These are phyloP conservation scores for Cathartes aura DNA, from an alignment of 2,113 vertebrate species.

Conservation along the genomic window DNA sequence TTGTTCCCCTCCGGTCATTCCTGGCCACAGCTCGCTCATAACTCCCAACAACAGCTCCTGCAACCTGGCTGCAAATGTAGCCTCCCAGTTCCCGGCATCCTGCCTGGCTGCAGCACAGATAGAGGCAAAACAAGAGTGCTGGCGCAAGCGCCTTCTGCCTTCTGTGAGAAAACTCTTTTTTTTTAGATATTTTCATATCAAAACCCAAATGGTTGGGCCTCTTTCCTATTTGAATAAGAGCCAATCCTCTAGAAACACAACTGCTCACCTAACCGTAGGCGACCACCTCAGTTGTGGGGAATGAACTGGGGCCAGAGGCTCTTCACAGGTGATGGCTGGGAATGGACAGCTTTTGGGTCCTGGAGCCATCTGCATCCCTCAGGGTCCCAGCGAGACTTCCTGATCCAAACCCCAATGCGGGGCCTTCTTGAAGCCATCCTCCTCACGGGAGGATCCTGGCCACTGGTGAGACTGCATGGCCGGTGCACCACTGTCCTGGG, in stretches of 20 bases:
- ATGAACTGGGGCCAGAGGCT: background rate
- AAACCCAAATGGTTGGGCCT: background rate
- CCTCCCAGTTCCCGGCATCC: background rate
- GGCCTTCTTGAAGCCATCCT: background rate
- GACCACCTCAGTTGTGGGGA: background rate
- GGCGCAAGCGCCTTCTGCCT: background rate
- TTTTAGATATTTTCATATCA: background rate
- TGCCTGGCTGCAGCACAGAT: background rate
- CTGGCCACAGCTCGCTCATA: background rate
- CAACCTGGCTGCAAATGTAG: background rate
- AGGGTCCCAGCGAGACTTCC: background rate
- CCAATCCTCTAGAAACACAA: background rate
- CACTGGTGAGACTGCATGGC: background rate
- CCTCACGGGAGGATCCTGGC: fast-evolving
- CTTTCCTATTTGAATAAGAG: background rate
- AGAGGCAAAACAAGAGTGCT: background rate
- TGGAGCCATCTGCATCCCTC: background rate
- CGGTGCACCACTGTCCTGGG: background rate
- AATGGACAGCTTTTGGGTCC: background rate
- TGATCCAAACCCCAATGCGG: background rate
- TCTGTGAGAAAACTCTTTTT: background rate
- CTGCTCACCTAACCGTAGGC: background rate
- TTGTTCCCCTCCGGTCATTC: background rate
- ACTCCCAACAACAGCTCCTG: background rate
- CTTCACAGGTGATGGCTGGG: background rate